Conservation (phyloP, 2,888 invertebrate species). For the Aphodius granarius region DNA sequence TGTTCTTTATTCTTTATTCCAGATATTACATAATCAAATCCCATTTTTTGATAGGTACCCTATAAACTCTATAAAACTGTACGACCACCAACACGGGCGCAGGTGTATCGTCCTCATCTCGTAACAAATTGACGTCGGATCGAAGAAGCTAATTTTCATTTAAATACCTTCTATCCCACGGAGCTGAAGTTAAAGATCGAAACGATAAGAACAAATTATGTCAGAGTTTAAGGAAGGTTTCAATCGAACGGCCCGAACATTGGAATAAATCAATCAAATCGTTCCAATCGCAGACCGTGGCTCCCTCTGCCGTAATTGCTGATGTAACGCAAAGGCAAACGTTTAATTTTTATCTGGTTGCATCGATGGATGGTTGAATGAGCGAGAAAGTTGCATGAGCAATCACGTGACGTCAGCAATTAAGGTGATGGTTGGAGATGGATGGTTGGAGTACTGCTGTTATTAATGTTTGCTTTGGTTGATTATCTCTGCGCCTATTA, state of each 20-base stretch:
- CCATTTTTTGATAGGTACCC: too few relatives aligned
- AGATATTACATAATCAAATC: too few relatives aligned
- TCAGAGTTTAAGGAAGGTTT: constrained; percentile 10
- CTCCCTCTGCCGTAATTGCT: not conserved
- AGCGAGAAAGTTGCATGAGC: not conserved
- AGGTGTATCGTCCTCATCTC: not conserved
- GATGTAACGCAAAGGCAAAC: not conserved
- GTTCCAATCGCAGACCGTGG: not conserved
- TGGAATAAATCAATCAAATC: constrained; percentile 6
- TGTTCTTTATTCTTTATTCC: too few relatives aligned
- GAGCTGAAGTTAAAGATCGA: constrained; percentile 1
- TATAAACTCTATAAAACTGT: too few relatives aligned
- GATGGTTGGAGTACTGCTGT: not conserved
- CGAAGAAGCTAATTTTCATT: constrained; percentile 3
- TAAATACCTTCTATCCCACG: not conserved
- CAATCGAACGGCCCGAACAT: not conserved
- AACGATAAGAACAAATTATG: constrained; percentile 10
- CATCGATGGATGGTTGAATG: constrained; percentile 4
- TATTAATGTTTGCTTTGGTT: not conserved
- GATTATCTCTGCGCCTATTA: not conserved
- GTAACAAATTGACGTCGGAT: constrained; percentile 3
- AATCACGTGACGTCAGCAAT: not conserved
- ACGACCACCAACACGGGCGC: too few relatives aligned
- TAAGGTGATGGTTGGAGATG: not conserved
- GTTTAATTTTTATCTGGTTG: constrained; percentile 3